Evolutionary conservation across 2,113 vertebrate species (phyloP).

Genomic region (Esox niger): DNA sequence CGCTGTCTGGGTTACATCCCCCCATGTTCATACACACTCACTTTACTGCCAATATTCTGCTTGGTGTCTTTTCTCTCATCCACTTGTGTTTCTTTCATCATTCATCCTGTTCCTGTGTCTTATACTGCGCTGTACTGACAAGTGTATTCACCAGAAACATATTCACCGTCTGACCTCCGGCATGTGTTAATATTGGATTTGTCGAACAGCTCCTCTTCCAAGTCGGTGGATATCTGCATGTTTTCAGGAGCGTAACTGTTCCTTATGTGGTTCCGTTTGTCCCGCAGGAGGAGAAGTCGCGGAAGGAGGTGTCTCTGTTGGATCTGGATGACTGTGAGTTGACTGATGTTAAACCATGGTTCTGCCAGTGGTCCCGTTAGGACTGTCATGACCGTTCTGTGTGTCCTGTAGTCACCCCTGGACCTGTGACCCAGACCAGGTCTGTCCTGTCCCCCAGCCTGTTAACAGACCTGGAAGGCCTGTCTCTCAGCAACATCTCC

Average conservation of each 20-base stretch:
- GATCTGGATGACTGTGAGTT: constrained; percentile 95
- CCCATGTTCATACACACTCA: neutral
- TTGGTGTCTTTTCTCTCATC: neutral
- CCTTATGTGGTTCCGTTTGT: neutral
- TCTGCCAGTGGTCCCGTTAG: too few species aligned
- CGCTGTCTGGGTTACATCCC: neutral
- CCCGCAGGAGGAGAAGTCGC: constrained; percentile 73
- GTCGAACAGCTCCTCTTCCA: too few species aligned
- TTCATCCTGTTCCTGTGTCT: neutral
- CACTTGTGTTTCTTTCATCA: neutral
- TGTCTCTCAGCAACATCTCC: constrained; percentile 78
- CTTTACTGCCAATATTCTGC: neutral
- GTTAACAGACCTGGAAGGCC: constrained; percentile 86
- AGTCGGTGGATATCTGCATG: too few species aligned
- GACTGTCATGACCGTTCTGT: neutral
- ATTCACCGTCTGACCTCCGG: too few species aligned
- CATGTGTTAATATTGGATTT: too few species aligned
- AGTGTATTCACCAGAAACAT: too few species aligned
- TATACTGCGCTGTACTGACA: too few species aligned
- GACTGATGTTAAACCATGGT: too few species aligned
- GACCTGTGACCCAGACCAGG: constrained; percentile 60
- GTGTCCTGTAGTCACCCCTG: constrained; percentile 64
- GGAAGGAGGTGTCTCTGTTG: constrained; percentile 81
- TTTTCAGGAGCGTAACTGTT: neutral
- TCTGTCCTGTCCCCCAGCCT: constrained; percentile 76